Conservation (phyloP, 2,797 vertebrate genomes). For the Pyrrhura leucotis region DNA sequence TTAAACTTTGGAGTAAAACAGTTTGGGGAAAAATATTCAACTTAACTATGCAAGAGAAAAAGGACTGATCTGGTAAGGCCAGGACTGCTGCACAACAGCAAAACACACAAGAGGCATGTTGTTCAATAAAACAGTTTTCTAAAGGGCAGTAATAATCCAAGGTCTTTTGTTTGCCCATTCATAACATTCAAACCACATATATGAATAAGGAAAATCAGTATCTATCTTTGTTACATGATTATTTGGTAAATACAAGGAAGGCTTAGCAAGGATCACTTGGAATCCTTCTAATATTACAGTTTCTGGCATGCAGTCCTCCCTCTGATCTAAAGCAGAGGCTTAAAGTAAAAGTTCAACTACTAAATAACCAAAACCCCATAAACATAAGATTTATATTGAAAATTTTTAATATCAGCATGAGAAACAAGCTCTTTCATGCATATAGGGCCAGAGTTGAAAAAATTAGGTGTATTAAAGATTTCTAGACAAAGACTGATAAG, state of each 20-base stretch:
- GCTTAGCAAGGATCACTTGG: conserved; percentile 1
- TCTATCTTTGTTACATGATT: neutral
- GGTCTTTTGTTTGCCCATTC: neutral
- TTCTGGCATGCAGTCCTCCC: neutral
- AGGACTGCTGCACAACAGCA: neutral
- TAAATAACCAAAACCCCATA: neutral
- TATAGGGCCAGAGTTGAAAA: neutral
- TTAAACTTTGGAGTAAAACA: neutral
- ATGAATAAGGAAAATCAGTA: neutral
- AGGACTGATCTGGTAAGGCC: neutral
- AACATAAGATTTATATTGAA: neutral
- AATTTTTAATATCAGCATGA: neutral
- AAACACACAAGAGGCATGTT: neutral
- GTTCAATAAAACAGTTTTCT: neutral
- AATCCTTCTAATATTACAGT: conserved; percentile 39
- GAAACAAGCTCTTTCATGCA: neutral
- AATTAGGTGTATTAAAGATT: neutral
- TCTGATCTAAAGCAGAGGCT: conserved; percentile 31
- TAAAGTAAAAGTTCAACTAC: conserved; percentile 9
- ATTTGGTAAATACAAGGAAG: conserved; percentile 11
- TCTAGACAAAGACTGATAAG: neutral
- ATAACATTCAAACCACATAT: neutral
- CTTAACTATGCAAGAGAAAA: neutral
- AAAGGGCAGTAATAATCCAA: neutral
- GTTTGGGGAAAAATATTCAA: neutral